A percentile compares a stretch with the other conserved stretches of the same genome.
Evolutionary conservation across 2,888 invertebrate genomes (phyloP).

Genomic region (Megalurothrips usitatus): DNA sequence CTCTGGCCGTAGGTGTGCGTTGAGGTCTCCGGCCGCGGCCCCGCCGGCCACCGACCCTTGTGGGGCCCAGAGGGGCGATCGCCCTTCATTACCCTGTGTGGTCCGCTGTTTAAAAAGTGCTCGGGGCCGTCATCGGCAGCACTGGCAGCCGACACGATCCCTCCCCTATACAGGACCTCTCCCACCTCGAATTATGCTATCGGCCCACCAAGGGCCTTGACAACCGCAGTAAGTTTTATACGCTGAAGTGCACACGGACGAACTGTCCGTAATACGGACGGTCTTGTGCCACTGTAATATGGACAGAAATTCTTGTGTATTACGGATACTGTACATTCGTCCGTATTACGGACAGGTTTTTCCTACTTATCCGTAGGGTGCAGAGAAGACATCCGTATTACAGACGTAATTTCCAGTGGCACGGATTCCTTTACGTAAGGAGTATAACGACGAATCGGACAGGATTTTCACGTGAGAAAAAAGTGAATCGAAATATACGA

Average conservation of each 20-base stretch:
- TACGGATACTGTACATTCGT: too few relatives aligned
- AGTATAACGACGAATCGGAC: too few relatives aligned
- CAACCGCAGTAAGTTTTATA: too few relatives aligned
- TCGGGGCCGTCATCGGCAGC: neutral
- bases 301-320: too few relatives aligned
- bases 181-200: neutral
- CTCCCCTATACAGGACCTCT: neutral
- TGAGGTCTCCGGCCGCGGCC: neutral
- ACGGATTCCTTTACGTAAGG: too few relatives aligned
- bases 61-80: neutral
- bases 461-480: neutral
- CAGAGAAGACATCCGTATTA: too few relatives aligned
- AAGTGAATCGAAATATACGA: neutral
- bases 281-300: too few relatives aligned
- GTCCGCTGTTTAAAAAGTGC: neutral
- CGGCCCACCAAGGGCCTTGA: neutral
- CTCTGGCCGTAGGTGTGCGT: neutral
- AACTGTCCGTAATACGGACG: too few relatives aligned
- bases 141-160: neutral
- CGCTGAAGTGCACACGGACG: too few relatives aligned
- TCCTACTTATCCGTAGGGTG: too few relatives aligned
- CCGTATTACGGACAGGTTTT: too few relatives aligned
- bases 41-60: neutral
- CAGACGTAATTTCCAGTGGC: too few relatives aligned
- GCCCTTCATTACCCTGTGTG: neutral